These are phyloP conservation scores for Lasioglossum zephyrum DNA, from an alignment of 2,888 invertebrate genomes.

Conservation along the genomic window DNA sequence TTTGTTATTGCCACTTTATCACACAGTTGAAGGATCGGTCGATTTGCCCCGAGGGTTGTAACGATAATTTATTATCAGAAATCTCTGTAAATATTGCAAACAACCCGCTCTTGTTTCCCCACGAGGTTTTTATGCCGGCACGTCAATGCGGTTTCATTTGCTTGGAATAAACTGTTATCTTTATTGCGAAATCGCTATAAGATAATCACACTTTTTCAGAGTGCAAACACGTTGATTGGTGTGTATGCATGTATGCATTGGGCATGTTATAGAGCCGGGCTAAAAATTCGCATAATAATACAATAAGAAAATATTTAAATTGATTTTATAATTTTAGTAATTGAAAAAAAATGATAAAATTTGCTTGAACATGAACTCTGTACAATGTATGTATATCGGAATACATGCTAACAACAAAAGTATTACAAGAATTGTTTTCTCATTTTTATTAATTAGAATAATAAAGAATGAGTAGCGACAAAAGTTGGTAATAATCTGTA, in stretches of 20 bases:
- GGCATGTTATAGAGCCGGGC: background rate
- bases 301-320: background rate
- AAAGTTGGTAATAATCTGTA: background rate
- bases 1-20: background rate
- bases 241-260: background rate
- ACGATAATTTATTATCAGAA: background rate
- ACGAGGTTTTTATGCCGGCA: background rate
- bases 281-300: background rate
- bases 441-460: background rate
- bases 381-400: background rate
- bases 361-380: background rate
- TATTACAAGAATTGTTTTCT: background rate
- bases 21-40: background rate
- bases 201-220: background rate
- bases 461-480: background rate
- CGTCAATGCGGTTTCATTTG: background rate
- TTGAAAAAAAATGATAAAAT: background rate
- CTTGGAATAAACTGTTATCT: slow-evolving; percentile 3
- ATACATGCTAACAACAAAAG: background rate
- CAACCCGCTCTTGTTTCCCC: background rate
- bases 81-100: slow-evolving; percentile 17
- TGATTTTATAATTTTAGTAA: background rate
- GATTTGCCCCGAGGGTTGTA: background rate
- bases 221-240: background rate
- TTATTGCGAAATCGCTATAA: background rate